Evolutionary conservation across 1,140 invertebrate genomes (phyloP), one percentile per base, ranked within the genome.

Genomic region (Cherax destructor): DNA sequence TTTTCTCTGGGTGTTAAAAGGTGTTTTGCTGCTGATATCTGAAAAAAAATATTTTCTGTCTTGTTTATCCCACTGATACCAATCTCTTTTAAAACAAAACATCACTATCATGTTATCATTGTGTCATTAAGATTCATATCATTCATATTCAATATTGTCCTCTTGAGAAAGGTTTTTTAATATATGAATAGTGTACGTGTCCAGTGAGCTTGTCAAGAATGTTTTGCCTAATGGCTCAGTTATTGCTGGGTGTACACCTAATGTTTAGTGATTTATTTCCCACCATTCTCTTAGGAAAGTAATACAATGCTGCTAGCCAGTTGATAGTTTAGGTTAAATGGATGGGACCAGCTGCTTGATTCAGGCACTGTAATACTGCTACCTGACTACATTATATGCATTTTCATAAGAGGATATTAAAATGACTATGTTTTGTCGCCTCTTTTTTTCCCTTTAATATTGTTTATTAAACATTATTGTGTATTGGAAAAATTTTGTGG

Each of bases 31-130:
- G 24, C n/a, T 5, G 6, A 21, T 24, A 18, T 52, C 59, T 30
- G 59, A 83, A 30, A 83, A 24, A 69, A 16, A 49, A 30, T 21
- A 65, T 69, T 83, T 83, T 47, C 59, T 69, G 13, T 83, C 59
- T n/a, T 83, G 59, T 47, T 30, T 16, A 30, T 4, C 65, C 30
- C 16, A 47, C n/a, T 69, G 18, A 47, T 83, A 16, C 59, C 18
- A 69, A 18, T 41, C n/a, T 69, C 7, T 56, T 47, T 65, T 69
- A 21, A 69, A 83, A 83, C 52, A 16, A 30, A n/a, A 30, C 21
- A 41, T n/a, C 52, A 56, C 11, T 30, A 52, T 81, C 79, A 56
- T 52, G n/a, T 59, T 13, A 56, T 59, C 80, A 41, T 61, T 59
- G 21, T 56, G 21, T 21, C 52, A 18, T 61, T 83, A 21, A 18